Evolutionary conservation across 2,888 invertebrate species (phyloP).

Genomic region (Mellilla xanthometata): DNA sequence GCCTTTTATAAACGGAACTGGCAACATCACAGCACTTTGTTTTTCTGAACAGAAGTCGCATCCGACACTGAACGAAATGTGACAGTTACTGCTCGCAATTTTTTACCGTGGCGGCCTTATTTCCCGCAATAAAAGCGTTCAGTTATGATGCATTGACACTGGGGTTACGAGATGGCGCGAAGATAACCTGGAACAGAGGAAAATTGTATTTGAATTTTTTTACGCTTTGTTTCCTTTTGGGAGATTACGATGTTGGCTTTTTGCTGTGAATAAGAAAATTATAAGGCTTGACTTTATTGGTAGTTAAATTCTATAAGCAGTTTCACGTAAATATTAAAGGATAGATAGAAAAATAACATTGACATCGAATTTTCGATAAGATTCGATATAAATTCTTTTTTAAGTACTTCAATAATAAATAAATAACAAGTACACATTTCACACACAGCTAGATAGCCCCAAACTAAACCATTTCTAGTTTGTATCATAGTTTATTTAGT

Average conservation of each 20-base stretch:
- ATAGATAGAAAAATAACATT: no score
- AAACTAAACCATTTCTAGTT: no score
- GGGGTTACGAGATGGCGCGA: constrained; percentile 23
- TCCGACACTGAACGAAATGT: constrained; percentile 43
- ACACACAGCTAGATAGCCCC: no score
- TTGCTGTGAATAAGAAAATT: not conserved
- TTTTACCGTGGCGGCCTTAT: constrained; percentile 29
- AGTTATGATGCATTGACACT: constrained; percentile 42
- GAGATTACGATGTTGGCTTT: not conserved
- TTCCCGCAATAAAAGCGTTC: constrained; percentile 32
- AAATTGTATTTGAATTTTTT: constrained; percentile 22
- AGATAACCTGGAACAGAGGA: constrained; percentile 48
- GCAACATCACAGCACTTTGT: constrained; percentile 72
- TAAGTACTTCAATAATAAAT: no score
- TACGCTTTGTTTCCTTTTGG: not conserved
- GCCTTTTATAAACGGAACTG: constrained; percentile 53
- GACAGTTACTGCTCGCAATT: constrained; percentile 30
- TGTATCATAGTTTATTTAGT: no score
- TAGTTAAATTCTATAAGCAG: no score
- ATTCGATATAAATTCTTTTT: no score
- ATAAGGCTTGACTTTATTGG: no score
- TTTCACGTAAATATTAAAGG: no score
- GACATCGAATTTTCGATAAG: no score
- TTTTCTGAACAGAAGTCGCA: constrained; percentile 43
- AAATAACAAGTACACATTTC: no score